Evolutionary conservation across 2,113 vertebrate genomes (phyloP).

Genomic region (Australoheros scitulus): DNA sequence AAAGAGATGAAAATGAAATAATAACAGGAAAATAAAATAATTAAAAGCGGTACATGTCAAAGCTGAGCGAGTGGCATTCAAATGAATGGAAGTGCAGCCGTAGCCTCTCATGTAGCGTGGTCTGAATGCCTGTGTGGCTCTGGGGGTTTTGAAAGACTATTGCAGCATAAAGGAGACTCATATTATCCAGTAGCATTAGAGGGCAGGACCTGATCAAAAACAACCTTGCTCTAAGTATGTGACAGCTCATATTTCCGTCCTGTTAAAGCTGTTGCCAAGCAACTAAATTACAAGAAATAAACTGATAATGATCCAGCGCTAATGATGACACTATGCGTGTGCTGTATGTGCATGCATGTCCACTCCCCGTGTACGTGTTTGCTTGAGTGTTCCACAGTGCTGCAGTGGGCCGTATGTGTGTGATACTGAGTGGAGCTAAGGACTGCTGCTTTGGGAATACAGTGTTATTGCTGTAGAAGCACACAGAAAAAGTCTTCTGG

Average conservation of each 20-base stretch:
- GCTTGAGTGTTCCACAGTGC: conserved; percentile 25
- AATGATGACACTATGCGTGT: background rate
- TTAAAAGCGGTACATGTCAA: background rate
- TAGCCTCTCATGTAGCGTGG: background rate
- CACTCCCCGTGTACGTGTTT: conserved; percentile 2
- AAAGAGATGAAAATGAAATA: background rate
- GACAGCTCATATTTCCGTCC: conserved; percentile 49
- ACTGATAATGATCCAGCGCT: conserved; percentile 27
- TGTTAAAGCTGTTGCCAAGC: conserved; percentile 65
- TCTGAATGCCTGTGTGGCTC: conserved; percentile 23
- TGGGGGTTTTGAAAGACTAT: conserved; percentile 30
- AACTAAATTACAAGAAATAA: conserved; percentile 62
- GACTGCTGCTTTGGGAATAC: conserved; percentile 63
- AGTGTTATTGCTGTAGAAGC: conserved; percentile 69
- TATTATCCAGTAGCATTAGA: conserved; percentile 43
- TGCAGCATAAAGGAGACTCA: conserved; percentile 38
- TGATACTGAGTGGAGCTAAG: conserved; percentile 56
- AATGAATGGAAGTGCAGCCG: conserved; percentile 15
- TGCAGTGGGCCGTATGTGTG: conserved; percentile 48
- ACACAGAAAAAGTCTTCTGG: conserved; percentile 69
- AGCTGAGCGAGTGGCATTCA: conserved; percentile 16
- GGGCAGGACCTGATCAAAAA: conserved; percentile 60
- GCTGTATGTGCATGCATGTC: conserved; percentile 25
- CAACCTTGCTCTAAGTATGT: conserved; percentile 50
- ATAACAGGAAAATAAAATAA: background rate